These are phyloP conservation scores for Sebastolobus altivelis DNA, from an alignment of 2,797 vertebrate species.

Conservation along the genomic window DNA sequence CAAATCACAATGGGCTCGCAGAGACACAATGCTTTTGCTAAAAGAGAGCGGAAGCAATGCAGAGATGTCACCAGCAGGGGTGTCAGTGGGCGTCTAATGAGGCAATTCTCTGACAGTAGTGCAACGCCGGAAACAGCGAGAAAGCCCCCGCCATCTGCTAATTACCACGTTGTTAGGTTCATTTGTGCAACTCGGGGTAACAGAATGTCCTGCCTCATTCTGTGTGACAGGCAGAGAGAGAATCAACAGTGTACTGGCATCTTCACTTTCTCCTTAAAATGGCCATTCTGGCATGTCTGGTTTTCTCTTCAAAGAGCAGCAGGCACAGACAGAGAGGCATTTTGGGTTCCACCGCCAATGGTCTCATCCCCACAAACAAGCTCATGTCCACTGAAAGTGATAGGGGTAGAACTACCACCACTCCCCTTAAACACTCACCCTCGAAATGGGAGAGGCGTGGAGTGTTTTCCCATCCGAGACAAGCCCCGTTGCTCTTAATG, in stretches of 20 bases:
- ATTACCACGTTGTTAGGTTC: conserved; percentile 77
- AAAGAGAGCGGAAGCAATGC: conserved; percentile 62
- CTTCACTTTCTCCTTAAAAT: conserved; percentile 19
- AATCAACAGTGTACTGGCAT: conserved; percentile 39
- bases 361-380: not conserved
- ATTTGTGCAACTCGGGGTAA: conserved; percentile 59
- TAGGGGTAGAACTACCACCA: not conserved
- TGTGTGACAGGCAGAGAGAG: conserved; percentile 39
- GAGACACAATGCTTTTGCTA: conserved; percentile 41
- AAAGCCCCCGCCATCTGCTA: conserved; percentile 63
- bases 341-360: not conserved
- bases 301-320: conserved; percentile 9
- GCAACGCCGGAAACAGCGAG: conserved; percentile 40
- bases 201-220: conserved; percentile 29
- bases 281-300: not conserved
- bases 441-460: not conserved
- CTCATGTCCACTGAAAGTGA: not conserved
- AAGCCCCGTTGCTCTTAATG: not conserved
- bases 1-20: conserved; percentile 44
- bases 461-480: conserved; percentile 2
- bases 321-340: not conserved
- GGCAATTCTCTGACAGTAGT: conserved; percentile 66
- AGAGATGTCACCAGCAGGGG: conserved; percentile 73
- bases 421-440: not conserved
- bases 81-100: conserved; percentile 78